A percentile compares a stretch with the other conserved stretches of the same genome.
Evolutionary conservation across 2,888 invertebrate species (phyloP).

Genomic region (Synanthedon formicaeformis): DNA sequence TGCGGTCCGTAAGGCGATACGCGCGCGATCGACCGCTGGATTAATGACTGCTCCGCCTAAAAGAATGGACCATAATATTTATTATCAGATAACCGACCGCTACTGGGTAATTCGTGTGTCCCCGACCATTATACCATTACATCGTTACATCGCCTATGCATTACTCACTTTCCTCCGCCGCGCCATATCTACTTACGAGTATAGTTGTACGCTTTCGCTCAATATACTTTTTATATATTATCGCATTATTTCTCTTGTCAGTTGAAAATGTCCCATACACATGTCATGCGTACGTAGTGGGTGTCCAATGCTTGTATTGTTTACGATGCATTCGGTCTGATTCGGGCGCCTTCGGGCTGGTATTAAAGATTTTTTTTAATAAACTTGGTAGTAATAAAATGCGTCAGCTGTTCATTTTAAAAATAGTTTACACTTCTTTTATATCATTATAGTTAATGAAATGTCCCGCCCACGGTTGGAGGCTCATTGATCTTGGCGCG

Average conservation of each 20-base stretch:
- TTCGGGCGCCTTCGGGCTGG: neutral
- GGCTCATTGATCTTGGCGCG: conserved; percentile 56
- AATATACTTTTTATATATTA: conserved; percentile 31
- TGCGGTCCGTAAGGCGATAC: conserved; percentile 64
- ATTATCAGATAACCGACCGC: conserved; percentile 66
- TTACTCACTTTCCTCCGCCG: conserved; percentile 48
- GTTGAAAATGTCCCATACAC: conserved; percentile 29
- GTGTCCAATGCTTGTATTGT: conserved; percentile 17
- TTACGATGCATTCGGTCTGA: neutral
- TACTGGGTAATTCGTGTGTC: conserved; percentile 67
- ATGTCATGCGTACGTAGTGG: conserved; percentile 24
- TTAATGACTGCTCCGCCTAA: conserved; percentile 68
- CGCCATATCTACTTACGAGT: conserved; percentile 43
- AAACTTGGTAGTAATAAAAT: conserved; percentile 23
- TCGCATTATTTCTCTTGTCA: conserved; percentile 42
- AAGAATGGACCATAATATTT: conserved; percentile 70
- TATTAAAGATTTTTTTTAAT: neutral
- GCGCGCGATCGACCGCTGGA: conserved; percentile 61
- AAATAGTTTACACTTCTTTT: conserved; percentile 58
- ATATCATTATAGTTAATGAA: conserved; percentile 65
- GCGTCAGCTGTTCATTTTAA: conserved; percentile 37
- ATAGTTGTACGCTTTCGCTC: conserved; percentile 33
- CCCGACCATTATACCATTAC: conserved; percentile 50
- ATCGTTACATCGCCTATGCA: conserved; percentile 52
- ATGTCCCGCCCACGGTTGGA: conserved; percentile 55